A percentile compares a stretch with the other conserved stretches of the same genome.
Conservation (phyloP, 2,113 vertebrate species). For the Hydropotes inermis region DNA sequence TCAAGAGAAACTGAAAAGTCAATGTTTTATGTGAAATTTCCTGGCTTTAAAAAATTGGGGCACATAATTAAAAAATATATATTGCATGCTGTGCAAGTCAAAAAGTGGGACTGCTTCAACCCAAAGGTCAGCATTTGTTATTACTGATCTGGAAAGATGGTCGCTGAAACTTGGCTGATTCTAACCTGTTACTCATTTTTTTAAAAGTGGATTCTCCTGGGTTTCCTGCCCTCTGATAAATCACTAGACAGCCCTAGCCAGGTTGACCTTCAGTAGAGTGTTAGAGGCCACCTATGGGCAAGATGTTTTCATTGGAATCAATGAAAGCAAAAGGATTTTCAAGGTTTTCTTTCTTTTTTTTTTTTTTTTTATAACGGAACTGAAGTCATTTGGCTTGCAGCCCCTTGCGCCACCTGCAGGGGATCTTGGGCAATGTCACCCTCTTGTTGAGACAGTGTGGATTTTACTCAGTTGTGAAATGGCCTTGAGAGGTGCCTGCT, state of each 20-base stretch:
- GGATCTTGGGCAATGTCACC: not conserved
- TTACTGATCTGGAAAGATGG: not conserved
- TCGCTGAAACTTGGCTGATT: not conserved
- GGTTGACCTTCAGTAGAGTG: not conserved
- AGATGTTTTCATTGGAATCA: conserved; percentile 24
- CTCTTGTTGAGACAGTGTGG: no score
- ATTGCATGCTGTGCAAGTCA: not conserved
- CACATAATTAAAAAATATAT: not conserved
- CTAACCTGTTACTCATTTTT: not conserved
- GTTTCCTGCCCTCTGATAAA: not conserved
- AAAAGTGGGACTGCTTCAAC: not conserved
- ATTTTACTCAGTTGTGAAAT: not conserved
- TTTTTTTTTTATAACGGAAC: not conserved
- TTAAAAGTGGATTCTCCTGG: not conserved
- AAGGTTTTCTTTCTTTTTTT: not conserved
- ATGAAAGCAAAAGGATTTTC: not conserved
- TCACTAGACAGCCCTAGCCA: not conserved
- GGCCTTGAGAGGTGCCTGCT: not conserved
- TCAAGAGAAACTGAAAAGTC: not conserved
- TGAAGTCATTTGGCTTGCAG: not conserved
- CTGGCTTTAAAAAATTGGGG: not conserved
- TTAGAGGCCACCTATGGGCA: not conserved
- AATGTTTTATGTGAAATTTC: not conserved
- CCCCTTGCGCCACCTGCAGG: conserved; percentile 44
- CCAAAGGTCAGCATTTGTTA: not conserved